Conservation (phyloP, 2,113 vertebrate species). For the Rhinolophus sinicus region DNA sequence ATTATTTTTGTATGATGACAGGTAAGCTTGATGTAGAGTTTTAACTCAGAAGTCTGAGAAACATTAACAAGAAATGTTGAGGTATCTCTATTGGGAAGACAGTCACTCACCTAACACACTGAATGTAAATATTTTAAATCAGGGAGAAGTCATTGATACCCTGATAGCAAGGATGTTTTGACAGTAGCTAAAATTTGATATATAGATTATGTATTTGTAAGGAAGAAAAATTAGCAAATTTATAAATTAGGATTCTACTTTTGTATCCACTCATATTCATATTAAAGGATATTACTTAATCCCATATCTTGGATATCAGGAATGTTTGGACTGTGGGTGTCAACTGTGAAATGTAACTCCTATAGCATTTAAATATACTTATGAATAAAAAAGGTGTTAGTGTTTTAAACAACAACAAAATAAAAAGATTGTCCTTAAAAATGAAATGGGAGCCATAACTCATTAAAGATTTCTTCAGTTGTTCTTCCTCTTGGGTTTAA, state of each 20-base stretch:
- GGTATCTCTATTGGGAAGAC: neutral
- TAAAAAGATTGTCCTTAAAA: neutral
- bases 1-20: conserved; percentile 29
- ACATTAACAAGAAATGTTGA: conserved; percentile 4
- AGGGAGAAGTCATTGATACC: neutral
- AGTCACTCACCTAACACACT: neutral
- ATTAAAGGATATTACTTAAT: conserved; percentile 8
- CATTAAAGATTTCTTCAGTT: neutral
- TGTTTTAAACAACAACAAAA: conserved; percentile 30
- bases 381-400: neutral
- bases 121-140: conserved; percentile 36
- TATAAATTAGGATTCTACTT: neutral
- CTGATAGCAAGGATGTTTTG: neutral
- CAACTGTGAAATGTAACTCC: neutral
- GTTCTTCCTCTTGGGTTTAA: neutral
- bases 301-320: neutral
- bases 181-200: neutral
- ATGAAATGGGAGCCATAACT: neutral
- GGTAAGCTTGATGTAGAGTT: conserved; percentile 10
- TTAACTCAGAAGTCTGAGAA: conserved; percentile 33
- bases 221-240: conserved; percentile 20
- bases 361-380: neutral
- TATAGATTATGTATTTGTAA: neutral
- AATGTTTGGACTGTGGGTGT: neutral
- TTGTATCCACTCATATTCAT: neutral